Conservation (phyloP, 92 coral and sea anemone genomes). For the Zoanthus sansibaricus region DNA sequence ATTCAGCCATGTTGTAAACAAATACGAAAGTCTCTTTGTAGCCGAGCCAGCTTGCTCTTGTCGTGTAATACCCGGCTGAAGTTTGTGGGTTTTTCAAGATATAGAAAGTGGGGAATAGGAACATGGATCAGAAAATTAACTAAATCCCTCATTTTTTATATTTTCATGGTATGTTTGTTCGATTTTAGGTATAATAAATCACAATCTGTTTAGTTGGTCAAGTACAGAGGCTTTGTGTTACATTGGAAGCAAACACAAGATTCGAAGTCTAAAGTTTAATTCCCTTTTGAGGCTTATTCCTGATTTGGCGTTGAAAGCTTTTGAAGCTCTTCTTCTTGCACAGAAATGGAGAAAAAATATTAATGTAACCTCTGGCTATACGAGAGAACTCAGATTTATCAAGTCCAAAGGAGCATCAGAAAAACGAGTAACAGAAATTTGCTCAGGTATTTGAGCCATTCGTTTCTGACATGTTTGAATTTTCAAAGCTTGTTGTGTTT, state of each 20-base stretch:
- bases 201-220: slow-evolving; percentile 67
- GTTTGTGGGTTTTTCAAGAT: too few species aligned
- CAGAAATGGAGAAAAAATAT: slow-evolving; percentile 76
- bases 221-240: slow-evolving; percentile 77
- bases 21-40: too few species aligned
- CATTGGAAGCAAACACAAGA: slow-evolving; percentile 59
- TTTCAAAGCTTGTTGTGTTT: too few species aligned
- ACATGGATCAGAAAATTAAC: neutral
- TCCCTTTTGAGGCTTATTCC: slow-evolving; percentile 81
- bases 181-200: slow-evolving; percentile 66
- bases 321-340: slow-evolving; percentile 76
- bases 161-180: neutral
- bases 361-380: slow-evolving; percentile 74
- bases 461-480: too few species aligned
- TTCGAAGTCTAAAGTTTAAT: slow-evolving; percentile 74
- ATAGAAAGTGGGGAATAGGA: neutral
- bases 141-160: too few species aligned
- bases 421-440: slow-evolving; percentile 1
- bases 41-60: too few species aligned
- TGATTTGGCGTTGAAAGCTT: slow-evolving; percentile 79
- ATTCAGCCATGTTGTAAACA: too few species aligned
- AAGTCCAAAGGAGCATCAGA: slow-evolving; percentile 55
- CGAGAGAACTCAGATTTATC: slow-evolving; percentile 72
- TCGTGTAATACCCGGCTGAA: too few species aligned
- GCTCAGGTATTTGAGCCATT: neutral